Percentiles rank a stretch among this genome's conserved stretches.
Conservation (phyloP, 1,140 invertebrate genomes). For the Palaemon carinicauda region DNA sequence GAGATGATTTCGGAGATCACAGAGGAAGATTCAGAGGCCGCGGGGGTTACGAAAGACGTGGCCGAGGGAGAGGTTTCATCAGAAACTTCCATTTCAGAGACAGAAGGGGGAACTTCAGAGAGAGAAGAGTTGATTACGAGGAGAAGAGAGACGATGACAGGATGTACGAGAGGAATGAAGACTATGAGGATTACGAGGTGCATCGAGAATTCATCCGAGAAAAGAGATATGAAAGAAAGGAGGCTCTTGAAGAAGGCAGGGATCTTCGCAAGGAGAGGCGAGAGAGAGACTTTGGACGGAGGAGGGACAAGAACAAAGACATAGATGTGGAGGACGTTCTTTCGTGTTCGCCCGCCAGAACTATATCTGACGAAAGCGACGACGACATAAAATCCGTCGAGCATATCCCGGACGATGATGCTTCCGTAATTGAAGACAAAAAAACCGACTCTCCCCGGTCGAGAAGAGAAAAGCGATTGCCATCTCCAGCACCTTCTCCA, state of each 20-base stretch:
- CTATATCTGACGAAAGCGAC: no score
- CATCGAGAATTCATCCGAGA: constrained; percentile 3
- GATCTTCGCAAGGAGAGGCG: neutral
- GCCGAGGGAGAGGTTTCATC: neutral
- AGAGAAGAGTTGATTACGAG: neutral
- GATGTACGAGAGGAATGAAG: neutral
- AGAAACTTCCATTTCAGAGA: neutral
- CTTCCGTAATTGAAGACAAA: no score
- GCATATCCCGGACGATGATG: no score
- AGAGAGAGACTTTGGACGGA: constrained; percentile 5
- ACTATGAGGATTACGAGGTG: neutral
- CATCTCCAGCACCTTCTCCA: no score
- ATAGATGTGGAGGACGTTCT: neutral
- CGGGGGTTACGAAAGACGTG: neutral
- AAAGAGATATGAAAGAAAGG: neutral
- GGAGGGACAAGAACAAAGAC: neutral
- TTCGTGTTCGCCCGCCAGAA: no score
- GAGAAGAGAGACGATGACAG: neutral
- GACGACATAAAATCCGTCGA: no score
- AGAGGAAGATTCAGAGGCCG: neutral
- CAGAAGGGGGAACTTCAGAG: neutral
- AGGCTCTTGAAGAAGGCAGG: neutral
- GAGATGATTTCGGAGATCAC: neutral
- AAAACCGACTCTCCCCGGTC: no score
- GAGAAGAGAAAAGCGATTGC: no score